Percentiles rank a stretch among this genome's conserved stretches.
Evolutionary conservation across 2,113 vertebrate genomes (phyloP).

Genomic region (Eretmochelys imbricata): DNA sequence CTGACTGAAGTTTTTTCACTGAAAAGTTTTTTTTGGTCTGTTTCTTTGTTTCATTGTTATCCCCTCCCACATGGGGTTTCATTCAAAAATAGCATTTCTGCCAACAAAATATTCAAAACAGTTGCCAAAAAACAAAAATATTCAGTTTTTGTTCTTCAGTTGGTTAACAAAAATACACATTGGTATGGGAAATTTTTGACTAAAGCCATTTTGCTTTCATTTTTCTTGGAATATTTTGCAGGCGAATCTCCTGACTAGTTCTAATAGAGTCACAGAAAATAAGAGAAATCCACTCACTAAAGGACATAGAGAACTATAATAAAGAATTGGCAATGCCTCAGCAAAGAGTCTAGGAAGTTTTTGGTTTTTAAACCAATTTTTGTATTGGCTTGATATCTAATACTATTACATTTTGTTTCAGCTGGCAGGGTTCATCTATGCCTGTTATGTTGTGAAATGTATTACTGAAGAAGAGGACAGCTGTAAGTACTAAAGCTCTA

Average conservation of each 20-base stretch:
- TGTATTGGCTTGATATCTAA: constrained; percentile 67
- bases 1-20: background rate
- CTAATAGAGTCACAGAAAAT: background rate
- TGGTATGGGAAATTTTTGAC: background rate
- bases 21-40: background rate
- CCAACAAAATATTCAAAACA: background rate
- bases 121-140: background rate
- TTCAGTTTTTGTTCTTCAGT: background rate
- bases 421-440: constrained; percentile 98
- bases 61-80: background rate
- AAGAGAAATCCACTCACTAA: background rate
- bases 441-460: constrained; percentile 99
- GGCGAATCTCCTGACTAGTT: background rate
- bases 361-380: background rate
- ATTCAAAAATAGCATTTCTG: background rate
- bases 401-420: constrained; percentile 81
- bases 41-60: background rate
- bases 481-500: constrained; percentile 91
- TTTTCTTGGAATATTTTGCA: background rate
- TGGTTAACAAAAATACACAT: background rate
- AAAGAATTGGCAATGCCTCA: background rate
- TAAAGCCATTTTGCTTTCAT: background rate
- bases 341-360: background rate
- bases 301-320: background rate
- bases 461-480: constrained; percentile 99